Percentiles rank a stretch among this genome's conserved stretches.
These are phyloP conservation scores for Cephalopterus ornatus DNA, from an alignment of 2,113 vertebrate genomes.

Conservation along the genomic window DNA sequence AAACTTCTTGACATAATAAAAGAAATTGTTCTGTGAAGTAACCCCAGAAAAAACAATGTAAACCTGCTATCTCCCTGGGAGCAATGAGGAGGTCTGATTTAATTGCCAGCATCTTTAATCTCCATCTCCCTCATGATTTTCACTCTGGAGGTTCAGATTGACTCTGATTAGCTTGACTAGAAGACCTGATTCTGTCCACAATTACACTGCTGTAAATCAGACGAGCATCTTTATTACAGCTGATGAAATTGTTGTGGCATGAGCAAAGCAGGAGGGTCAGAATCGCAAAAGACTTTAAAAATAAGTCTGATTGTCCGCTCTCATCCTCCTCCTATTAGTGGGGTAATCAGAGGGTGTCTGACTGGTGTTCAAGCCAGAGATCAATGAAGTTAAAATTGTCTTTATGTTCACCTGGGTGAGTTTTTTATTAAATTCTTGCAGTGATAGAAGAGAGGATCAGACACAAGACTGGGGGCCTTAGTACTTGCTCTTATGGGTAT, in stretches of 20 bases:
- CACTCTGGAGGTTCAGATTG: not conserved
- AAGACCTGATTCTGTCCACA: constrained; percentile 25
- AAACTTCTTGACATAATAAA: not conserved
- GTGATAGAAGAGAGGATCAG: not conserved
- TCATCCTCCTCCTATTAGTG: not conserved
- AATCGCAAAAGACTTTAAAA: not conserved
- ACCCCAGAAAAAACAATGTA: not conserved
- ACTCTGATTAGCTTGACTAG: constrained; percentile 27
- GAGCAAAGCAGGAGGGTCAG: not conserved
- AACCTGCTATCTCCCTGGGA: constrained; percentile 19
- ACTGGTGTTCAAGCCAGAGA: not conserved
- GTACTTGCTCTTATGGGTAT: not conserved
- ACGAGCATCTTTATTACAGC: not conserved
- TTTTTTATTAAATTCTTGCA: not conserved
- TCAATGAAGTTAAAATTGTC: not conserved
- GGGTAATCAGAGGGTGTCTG: not conserved
- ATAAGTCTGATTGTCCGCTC: not conserved
- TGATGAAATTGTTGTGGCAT: not conserved
- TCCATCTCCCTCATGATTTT: not conserved
- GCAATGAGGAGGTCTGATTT: constrained; percentile 12
- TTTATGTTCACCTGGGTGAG: not conserved
- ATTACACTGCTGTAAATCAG: not conserved
- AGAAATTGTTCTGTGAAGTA: not conserved
- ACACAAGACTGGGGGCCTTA: not conserved
- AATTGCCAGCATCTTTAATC: constrained; percentile 22